Conservation (phyloP, 2,113 vertebrate species). For the Ceratotherium simum region DNA sequence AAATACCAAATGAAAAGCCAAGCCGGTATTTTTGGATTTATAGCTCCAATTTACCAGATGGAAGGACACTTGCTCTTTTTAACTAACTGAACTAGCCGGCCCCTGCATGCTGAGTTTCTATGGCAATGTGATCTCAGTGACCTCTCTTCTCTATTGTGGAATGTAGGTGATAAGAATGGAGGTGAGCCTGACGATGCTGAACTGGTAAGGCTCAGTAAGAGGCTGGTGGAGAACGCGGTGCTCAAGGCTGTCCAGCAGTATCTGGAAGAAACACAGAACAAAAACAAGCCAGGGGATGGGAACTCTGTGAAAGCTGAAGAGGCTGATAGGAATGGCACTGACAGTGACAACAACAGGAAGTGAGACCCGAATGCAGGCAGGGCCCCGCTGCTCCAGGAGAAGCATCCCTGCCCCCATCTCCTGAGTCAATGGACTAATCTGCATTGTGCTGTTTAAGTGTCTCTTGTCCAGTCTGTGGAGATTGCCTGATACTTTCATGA, state of each 20-base stretch:
- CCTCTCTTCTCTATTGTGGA: slow-evolving; percentile 90
- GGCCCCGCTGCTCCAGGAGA: slow-evolving; percentile 47
- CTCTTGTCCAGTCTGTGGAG: slow-evolving; percentile 72
- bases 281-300: slow-evolving; percentile 86
- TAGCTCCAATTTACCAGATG: background rate
- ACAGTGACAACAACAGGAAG: slow-evolving; percentile 82
- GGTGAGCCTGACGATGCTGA: slow-evolving; percentile 92
- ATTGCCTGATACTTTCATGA: slow-evolving; percentile 48
- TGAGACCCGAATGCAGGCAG: slow-evolving; percentile 76
- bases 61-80: slow-evolving; percentile 60
- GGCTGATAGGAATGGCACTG: slow-evolving; percentile 78
- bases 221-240: slow-evolving; percentile 93
- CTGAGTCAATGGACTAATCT: slow-evolving; percentile 73
- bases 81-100: slow-evolving; percentile 12
- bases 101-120: slow-evolving; percentile 60
- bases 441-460: slow-evolving; percentile 69
- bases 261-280: slow-evolving; percentile 92
- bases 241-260: slow-evolving; percentile 94
- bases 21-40: background rate
- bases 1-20: slow-evolving; percentile 46
- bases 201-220: slow-evolving; percentile 93
- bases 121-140: slow-evolving; percentile 81
- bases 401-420: slow-evolving; percentile 72
- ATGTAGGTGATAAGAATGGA: slow-evolving; percentile 90
- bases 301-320: slow-evolving; percentile 84